Percentiles rank a stretch among this genome's conserved stretches.
phyloP scores from a whole-genome alignment of 2,113 vertebrate species.

The Macrotus californicus region DNA sequence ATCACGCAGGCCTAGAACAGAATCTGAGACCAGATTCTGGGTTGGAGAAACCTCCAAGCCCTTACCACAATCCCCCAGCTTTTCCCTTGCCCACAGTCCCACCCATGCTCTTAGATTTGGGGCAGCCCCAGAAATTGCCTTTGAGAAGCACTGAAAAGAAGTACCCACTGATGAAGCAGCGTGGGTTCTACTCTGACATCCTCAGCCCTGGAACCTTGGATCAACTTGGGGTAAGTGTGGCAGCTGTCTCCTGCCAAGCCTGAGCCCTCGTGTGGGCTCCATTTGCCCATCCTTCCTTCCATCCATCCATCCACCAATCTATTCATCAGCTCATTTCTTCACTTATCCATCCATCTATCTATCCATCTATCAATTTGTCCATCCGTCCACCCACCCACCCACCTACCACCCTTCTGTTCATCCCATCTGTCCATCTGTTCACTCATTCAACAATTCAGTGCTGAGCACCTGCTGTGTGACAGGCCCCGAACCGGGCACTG shows the following conservation, averaged over 20 bases:
- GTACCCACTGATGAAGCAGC: constrained; percentile 71
- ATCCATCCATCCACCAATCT: background rate
- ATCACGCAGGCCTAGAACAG: background rate
- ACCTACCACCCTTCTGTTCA: background rate
- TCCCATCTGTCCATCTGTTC: background rate
- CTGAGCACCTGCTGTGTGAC: background rate
- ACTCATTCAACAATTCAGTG: background rate
- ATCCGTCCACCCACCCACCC: background rate
- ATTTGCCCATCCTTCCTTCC: background rate
- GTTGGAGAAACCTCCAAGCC: background rate
- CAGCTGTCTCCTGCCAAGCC: background rate
- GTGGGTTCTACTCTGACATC: constrained; percentile 78
- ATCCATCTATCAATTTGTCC: background rate
- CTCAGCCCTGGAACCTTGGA: constrained; percentile 69
- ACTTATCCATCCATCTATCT: background rate
- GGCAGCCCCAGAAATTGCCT: constrained; percentile 32
- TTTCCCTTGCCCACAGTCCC: background rate
- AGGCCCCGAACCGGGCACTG: background rate
- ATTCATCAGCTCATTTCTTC: background rate
- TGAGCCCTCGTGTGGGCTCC: background rate
- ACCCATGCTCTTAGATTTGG: background rate
- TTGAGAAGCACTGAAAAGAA: constrained; percentile 39
- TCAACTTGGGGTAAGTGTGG: constrained; percentile 77
- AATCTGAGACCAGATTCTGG: background rate
- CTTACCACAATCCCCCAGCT: background rate